phyloP scores from a whole-genome alignment of 35 echinoderm and acorn worm species.

The Heliocidaris erythrogramma region DNA sequence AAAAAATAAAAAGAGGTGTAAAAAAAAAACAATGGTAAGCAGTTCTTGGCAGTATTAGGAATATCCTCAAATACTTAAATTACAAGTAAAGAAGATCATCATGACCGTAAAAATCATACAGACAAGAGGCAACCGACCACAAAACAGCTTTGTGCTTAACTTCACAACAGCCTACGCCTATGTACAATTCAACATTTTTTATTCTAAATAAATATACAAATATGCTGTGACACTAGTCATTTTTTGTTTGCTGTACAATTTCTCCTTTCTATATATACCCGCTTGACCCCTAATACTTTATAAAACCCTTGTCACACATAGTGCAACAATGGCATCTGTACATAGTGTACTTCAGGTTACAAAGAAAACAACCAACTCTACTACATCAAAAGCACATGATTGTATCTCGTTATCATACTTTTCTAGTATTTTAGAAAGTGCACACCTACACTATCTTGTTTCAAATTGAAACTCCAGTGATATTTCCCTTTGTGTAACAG shows the following conservation, averaged over 20 bases:
- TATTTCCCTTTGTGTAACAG: not conserved
- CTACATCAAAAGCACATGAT: not conserved
- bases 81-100: not conserved
- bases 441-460: not conserved
- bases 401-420: not conserved
- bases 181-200: not conserved
- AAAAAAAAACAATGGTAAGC: not conserved
- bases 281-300: conserved; percentile 1
- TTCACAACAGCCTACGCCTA: not conserved
- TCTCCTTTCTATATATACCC: conserved; percentile 1
- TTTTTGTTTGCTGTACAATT: not conserved
- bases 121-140: not conserved
- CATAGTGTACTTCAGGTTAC: not conserved
- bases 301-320: not conserved
- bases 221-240: not conserved
- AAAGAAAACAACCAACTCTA: not conserved
- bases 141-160: not conserved
- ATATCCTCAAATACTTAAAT: not conserved
- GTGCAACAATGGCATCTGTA: not conserved
- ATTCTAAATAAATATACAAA: not conserved
- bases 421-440: not conserved
- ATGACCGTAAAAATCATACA: not conserved
- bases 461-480: not conserved
- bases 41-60: not conserved
- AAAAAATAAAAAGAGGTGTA: not conserved